Conservation (phyloP, 2,113 vertebrate species). For the Sphaerodactylus townsendi region DNA sequence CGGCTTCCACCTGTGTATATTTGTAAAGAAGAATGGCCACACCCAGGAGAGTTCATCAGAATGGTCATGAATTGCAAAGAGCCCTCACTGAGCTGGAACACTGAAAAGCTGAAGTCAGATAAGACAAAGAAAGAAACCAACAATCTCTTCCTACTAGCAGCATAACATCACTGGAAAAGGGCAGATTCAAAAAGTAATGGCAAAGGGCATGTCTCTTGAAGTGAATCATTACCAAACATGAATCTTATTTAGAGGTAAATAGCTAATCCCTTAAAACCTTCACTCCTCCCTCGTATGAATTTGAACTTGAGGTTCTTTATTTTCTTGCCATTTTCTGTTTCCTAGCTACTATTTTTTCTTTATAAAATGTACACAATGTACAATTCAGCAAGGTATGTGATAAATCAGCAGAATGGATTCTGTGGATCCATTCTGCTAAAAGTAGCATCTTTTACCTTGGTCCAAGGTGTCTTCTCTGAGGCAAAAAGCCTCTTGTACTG, state of each 20-base stretch:
- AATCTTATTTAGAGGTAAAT: background rate
- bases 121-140: background rate
- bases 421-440: too few species aligned
- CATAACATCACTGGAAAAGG: background rate
- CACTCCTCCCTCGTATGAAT: too few species aligned
- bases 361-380: too few species aligned
- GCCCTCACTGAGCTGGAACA: background rate
- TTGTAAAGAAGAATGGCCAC: slow-evolving; percentile 20
- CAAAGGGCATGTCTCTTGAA: background rate
- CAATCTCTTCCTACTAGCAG: background rate
- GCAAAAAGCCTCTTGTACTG: too few species aligned
- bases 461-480: too few species aligned
- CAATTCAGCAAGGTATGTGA: too few species aligned
- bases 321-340: too few species aligned
- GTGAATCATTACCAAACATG: background rate
- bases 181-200: background rate
- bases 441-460: too few species aligned
- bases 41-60: accelerated
- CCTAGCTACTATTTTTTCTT: too few species aligned
- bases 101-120: background rate
- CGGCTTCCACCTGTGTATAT: background rate
- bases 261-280: too few species aligned
- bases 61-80: background rate
- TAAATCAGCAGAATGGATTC: too few species aligned
- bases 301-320: too few species aligned